Evolutionary conservation across 1,140 invertebrate genomes (phyloP), one percentile per base, ranked within the genome.

Genomic region (Colletes latitarsis): DNA sequence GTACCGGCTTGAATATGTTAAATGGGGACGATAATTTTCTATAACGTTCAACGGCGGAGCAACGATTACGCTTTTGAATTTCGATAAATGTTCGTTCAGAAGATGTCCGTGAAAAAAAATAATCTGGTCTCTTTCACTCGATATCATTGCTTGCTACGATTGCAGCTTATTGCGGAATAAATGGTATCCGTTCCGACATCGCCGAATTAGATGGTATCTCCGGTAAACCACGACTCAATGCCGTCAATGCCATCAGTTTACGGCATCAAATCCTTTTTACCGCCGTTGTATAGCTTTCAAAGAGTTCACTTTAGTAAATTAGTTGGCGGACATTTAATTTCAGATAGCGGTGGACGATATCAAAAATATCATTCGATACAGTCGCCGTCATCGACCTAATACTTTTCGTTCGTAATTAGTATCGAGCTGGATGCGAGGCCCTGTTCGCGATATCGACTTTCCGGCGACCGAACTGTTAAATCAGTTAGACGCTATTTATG

Each of bases 281-380:
- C 1, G 12, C 12, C 14, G 21, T 19, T n/a, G 58, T 55, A n/a
- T 64, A 30, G 39, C 49, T 53, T 72, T 63, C 76, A 19, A 4
- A 10, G 49, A 19, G 10, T 55, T 64, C 77, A 49, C 77, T 78
- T 78, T 78, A 12, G 58, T 6, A 64, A 78, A 78, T 78, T 78
- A 78, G 49, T 15, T n/a, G 39, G 39, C 5, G 57, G 77, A 55
- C 77, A 21, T 78, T 78, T 72, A 63, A 72, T 78, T 55, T 73
- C 19, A 64, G 69, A 55, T 64, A 64, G 49, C 49, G 14, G 3
- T 3, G 15, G 10, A 5, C 43, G 53, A 58, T 60, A 21, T 49
- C 30, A 30, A 52, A n/a, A 39, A 52, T 5, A 10, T 53, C 12
- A n/a, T 12, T 15, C 30, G n/a, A n/a, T 5, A 2, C 1, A 14